Evolutionary conservation across 2,888 invertebrate species (phyloP), one percentile per base, ranked within the genome.

Genomic region (Epirrhoe alternata): DNA sequence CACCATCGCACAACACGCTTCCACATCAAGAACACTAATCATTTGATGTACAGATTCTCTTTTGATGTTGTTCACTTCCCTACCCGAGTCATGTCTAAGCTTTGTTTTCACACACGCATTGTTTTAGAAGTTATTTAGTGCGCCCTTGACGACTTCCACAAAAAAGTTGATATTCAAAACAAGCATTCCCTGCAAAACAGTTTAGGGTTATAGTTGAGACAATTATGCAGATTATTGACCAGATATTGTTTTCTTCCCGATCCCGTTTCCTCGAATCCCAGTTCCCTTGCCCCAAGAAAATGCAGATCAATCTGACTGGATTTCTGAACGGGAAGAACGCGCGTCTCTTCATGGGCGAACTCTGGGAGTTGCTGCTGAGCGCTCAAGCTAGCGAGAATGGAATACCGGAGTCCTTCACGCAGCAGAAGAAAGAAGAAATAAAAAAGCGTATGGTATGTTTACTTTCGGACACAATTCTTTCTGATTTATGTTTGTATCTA

Each of bases 301-400:
- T 99, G 97, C 99, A 99, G 95, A 99, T 99, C 84, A 99, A 99
- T 93, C 94, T 99, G 89, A 99, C 99, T 53, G 99, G 99, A 54
- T 99, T 99, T 90, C 94, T 99, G 70, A 99, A 99, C 86, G 99
- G 99, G 10, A 98, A 98, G 89, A 98, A 99, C 91, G 99, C 99
- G 16, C 95, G 99, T 49, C 96, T 97, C 77, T 99, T 99, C 90
- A 98, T 99, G 97, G 97, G 97, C 4, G 99, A 99, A 88, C 94
- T 99, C 61, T 99, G 99, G 99, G 97, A 97, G 72, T 92, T 99
- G 75, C 93, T 99, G 74, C 94, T 98, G 69, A 99, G 98, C 61
- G 99, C 99, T 1, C 99, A 99, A 89, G 97, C 98, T 58, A 98
- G 98, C 76, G 97, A 97, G 52, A 97, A 96, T 73, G 99, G 99